Conservation (phyloP, 2,888 invertebrate species). For the Danaus chrysippus region DNA sequence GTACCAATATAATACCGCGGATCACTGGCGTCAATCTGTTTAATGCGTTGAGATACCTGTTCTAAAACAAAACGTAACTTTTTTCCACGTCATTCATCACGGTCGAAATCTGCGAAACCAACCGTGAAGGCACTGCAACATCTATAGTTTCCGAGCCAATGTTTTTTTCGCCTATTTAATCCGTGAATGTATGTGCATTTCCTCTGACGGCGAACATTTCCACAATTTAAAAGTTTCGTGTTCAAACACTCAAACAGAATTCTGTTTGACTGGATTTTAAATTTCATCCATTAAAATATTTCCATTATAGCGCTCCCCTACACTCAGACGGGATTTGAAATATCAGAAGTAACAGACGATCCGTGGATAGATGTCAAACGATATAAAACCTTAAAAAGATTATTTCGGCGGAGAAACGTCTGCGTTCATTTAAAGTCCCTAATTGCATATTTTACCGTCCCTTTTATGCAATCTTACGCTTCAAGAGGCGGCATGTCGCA, state of each 20-base stretch:
- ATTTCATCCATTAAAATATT: conserved; percentile 5
- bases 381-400: conserved; percentile 21
- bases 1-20: no score
- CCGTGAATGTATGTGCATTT: conserved; percentile 4
- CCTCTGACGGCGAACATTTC: neutral
- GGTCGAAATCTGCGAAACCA: conserved; percentile 34
- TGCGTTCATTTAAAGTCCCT: conserved; percentile 32
- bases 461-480: conserved; percentile 40
- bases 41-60: conserved; percentile 49
- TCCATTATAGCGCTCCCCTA: neutral
- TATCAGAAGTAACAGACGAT: neutral
- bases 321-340: conserved; percentile 1
- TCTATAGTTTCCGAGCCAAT: conserved; percentile 9
- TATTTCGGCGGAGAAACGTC: conserved; percentile 26
- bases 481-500: conserved; percentile 40
- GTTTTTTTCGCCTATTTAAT: conserved; percentile 7
- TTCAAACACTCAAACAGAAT: conserved; percentile 5
- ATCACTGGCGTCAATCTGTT: conserved; percentile 54
- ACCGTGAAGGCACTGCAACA: conserved; percentile 19
- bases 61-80: conserved; percentile 39
- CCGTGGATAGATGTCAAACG: conserved; percentile 11
- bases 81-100: conserved; percentile 52
- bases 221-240: neutral
- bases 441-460: conserved; percentile 33
- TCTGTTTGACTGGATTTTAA: neutral